These are phyloP conservation scores for Sebastiscus albofasciatus DNA, from an alignment of 2,797 vertebrate species.

Conservation along the genomic window DNA sequence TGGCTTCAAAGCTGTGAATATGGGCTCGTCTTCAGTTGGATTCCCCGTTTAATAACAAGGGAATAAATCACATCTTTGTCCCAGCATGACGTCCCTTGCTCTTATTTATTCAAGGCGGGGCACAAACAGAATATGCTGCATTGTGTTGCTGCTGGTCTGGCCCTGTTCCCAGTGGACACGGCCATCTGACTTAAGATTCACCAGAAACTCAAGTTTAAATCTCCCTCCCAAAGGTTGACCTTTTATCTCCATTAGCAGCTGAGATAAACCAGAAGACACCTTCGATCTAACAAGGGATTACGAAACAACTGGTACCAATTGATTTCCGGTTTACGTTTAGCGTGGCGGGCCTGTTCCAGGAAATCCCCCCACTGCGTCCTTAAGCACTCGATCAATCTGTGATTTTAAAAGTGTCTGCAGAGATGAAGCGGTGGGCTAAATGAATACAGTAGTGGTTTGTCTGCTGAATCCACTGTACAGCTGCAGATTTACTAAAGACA, in stretches of 20 bases:
- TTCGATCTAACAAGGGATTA: conserved; percentile 4
- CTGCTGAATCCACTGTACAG: conserved; percentile 29
- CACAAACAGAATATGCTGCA: conserved; percentile 5
- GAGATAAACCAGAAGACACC: conserved; percentile 3
- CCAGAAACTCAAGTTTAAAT: conserved; percentile 3
- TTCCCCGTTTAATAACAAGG: background rate
- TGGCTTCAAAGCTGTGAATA: background rate
- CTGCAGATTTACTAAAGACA: conserved; percentile 26
- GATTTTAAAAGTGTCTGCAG: background rate
- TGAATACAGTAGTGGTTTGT: background rate
- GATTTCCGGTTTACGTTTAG: conserved; percentile 6
- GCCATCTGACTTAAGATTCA: conserved; percentile 23
- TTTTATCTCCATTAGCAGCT: conserved; percentile 17
- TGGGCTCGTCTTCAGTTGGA: background rate
- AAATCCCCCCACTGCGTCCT: background rate
- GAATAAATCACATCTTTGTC: conserved; percentile 10
- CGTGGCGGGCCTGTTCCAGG: background rate
- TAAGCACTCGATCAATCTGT: background rate
- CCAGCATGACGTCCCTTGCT: background rate
- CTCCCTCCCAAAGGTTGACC: background rate
- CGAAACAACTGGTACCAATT: background rate
- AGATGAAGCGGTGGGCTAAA: background rate
- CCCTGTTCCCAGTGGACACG: background rate
- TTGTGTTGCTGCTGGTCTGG: conserved; percentile 14
- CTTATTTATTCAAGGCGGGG: background rate